phyloP scores from a whole-genome alignment of 2,888 invertebrate species.

The Coelopa pilipes region DNA sequence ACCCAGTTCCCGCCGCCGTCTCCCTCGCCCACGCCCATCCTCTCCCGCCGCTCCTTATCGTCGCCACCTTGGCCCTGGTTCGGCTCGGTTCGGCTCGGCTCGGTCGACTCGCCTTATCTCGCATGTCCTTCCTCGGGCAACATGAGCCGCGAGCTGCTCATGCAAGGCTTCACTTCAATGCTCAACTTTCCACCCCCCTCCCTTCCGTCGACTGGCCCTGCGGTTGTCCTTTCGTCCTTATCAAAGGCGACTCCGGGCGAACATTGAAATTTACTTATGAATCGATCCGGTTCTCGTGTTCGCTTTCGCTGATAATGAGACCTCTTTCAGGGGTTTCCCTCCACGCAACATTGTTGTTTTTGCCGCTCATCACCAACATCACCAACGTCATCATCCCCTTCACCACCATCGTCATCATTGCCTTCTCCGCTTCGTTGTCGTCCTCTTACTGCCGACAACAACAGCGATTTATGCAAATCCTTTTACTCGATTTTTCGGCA shows the following conservation, averaged over 20 bases:
- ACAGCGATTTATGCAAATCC: constrained; percentile 3
- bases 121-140: constrained; percentile 23
- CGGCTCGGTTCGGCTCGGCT: background rate
- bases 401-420: background rate
- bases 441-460: background rate
- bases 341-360: background rate
- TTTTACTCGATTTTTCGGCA: constrained; percentile 6
- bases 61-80: background rate
- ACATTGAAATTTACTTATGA: constrained; percentile 53
- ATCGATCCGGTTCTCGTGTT: constrained; percentile 46
- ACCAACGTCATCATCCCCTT: too few relatives aligned
- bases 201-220: background rate
- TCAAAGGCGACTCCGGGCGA: constrained; percentile 42
- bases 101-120: constrained; percentile 4
- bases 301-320: constrained; percentile 25
- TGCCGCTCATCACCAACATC: too few relatives aligned
- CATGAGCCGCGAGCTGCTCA: constrained; percentile 11
- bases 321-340: constrained; percentile 6
- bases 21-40: background rate
- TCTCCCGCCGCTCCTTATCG: background rate
- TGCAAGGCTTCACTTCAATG: constrained; percentile 22
- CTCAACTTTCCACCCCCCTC: constrained; percentile 14
- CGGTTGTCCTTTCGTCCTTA: constrained; percentile 27
- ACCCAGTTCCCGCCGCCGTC: constrained; percentile 12
- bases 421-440: background rate